Evolutionary conservation across 2,888 invertebrate genomes (phyloP).

Genomic region (Aethes cnicana): DNA sequence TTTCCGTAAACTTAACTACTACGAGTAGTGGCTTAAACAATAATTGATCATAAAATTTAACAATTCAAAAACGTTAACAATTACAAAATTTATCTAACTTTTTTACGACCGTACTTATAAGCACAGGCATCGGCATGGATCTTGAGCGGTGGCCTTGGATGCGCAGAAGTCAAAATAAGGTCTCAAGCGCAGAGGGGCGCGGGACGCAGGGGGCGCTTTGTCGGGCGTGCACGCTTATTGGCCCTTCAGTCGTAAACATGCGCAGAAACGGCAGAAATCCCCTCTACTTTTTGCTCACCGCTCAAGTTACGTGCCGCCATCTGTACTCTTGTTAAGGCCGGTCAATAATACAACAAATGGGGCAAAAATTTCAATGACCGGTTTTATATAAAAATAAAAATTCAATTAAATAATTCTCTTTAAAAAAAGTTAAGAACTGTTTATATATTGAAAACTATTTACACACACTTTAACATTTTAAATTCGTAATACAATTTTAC

Average conservation of each 20-base stretch:
- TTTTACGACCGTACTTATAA: too few relatives aligned
- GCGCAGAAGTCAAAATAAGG: too few relatives aligned
- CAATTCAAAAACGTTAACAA: conserved; percentile 76
- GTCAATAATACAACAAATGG: conserved; percentile 36
- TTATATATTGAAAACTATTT: conserved; percentile 16
- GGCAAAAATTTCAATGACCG: conserved; percentile 11
- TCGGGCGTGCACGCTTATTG: too few relatives aligned
- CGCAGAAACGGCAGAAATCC: too few relatives aligned
- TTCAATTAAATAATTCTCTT: too few relatives aligned
- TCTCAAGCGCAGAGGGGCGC: too few relatives aligned
- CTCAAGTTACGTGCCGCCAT: too few relatives aligned
- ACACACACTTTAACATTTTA: conserved; percentile 17
- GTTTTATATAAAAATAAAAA: conserved; percentile 1
- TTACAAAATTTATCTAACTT: conserved; percentile 64
- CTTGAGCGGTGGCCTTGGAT: too few relatives aligned
- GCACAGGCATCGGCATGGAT: too few relatives aligned
- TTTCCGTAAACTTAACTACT: conserved; percentile 40
- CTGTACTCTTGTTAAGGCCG: too few relatives aligned
- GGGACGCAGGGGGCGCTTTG: too few relatives aligned
- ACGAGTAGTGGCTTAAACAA: conserved; percentile 52
- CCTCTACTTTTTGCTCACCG: too few relatives aligned
- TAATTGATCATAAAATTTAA: conserved; percentile 70
- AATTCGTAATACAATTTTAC: conserved; percentile 16
- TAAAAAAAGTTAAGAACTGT: neutral
- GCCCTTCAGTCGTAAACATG: conserved; percentile 46